Base-by-base conservation (phyloP, 1,140 invertebrate species). In the Eulimnadia texana region DNA sequence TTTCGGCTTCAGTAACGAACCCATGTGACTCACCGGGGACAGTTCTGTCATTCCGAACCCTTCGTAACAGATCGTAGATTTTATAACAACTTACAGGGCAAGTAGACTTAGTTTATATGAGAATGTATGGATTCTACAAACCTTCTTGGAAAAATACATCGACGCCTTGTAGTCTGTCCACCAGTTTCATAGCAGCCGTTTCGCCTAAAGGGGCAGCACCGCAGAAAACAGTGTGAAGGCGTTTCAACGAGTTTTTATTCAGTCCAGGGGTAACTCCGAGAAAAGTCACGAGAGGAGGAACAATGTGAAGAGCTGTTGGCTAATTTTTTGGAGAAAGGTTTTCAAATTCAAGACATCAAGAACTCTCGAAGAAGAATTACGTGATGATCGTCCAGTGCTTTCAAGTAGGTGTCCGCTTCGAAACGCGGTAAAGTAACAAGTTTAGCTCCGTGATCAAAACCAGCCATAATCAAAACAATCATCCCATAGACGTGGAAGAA, bases 401-500 rank as follows among this genome's bases (percentile, higher is more conserved):
- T 76, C 2, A 88, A 72, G 67, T 83, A 88, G 3, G 78, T 68
- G 50, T 81, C 70, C 60, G 80, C 77, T 13, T 88, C 80, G 72
- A 93, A 94, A 71, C 79, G 82, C 1, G 86, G 83, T 52, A 93
- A 56, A 0, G 85, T 84, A 0, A 90, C 72, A 27, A 88, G 58
- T 66, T 83, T 83, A 1, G 73, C 66, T 0, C 90, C 90, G 19
- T 71, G 67, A 0, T 73, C 66, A 42, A 92, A 54, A 20, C 65
- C 62, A 16, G 62, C 33, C 24, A 63, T 25, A 13, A 63, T 25
- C 6, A 47, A n/a, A 16, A 24, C 29, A 13, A 58, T 49, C 53
- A 91, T 74, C 0, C 89, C 90, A 69, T 87, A 94, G 58, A 85
- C 85, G 68, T 96, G 91, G 66, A 85, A 94, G 69, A 90, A 82